Evolutionary conservation across 2,888 invertebrate species (phyloP).

Genomic region (Encarsia formosa): DNA sequence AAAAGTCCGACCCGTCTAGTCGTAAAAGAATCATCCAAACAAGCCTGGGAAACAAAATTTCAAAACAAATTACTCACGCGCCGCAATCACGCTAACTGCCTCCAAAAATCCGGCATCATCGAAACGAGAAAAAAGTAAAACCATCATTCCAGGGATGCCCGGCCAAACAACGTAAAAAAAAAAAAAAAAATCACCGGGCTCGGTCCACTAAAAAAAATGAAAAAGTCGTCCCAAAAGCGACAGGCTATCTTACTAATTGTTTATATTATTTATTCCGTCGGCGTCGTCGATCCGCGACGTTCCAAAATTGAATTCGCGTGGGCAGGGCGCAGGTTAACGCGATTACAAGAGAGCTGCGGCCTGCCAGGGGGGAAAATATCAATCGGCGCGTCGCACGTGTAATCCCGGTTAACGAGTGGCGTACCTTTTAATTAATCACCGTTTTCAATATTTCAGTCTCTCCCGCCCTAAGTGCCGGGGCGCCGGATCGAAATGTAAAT

Average conservation of each 20-base stretch:
- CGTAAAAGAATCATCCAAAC: too few species aligned
- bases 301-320: constrained; percentile 45
- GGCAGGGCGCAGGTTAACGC: constrained; percentile 39
- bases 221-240: too few species aligned
- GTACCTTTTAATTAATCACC: constrained; percentile 44
- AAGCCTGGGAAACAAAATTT: too few species aligned
- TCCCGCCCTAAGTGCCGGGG: neutral
- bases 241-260: constrained; percentile 17
- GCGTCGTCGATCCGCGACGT: constrained; percentile 15
- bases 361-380: constrained; percentile 37
- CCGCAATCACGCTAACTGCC: too few species aligned
- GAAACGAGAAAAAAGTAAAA: too few species aligned
- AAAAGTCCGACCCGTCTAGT: too few species aligned
- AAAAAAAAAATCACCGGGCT: too few species aligned
- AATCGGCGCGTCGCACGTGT: constrained; percentile 37
- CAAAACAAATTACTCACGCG: too few species aligned
- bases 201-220: too few species aligned
- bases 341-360: constrained; percentile 35
- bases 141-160: too few species aligned
- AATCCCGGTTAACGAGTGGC: constrained; percentile 44
- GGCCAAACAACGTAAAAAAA: too few species aligned
- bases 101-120: too few species aligned
- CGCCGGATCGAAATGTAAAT: neutral
- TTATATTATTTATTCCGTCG: constrained; percentile 22
- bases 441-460: constrained; percentile 39